phyloP scores from a whole-genome alignment of 2,888 invertebrate genomes.

The Torymus aiolomorphi region DNA sequence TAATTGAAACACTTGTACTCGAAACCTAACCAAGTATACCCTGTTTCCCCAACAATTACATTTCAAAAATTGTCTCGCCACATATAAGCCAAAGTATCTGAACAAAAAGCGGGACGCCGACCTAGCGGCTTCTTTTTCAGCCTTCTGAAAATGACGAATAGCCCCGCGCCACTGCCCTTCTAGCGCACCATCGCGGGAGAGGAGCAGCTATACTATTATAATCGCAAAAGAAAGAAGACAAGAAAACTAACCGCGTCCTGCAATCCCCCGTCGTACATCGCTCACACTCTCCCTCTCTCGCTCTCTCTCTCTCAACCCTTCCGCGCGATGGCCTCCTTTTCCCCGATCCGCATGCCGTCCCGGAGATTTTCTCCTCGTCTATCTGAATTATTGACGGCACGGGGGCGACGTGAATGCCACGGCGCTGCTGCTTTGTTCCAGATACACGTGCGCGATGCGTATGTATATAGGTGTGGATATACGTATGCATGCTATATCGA shows the following conservation, averaged over 20 bases:
- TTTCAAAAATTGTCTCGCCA: too few relatives aligned
- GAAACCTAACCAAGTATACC: too few relatives aligned
- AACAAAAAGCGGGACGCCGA: too few relatives aligned
- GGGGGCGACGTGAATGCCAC: neutral
- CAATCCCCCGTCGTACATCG: constrained; percentile 23
- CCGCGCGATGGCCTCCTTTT: neutral
- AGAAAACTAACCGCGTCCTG: constrained; percentile 45
- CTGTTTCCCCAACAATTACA: too few relatives aligned
- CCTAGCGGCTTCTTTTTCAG: too few relatives aligned
- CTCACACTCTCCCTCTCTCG: constrained; percentile 4
- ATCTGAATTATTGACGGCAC: constrained; percentile 38
- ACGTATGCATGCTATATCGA: too few relatives aligned
- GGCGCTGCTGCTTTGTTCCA: constrained; percentile 34
- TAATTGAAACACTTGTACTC: too few relatives aligned
- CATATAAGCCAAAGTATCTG: too few relatives aligned
- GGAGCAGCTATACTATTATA: neutral
- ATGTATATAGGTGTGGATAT: too few relatives aligned
- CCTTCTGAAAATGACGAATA: too few relatives aligned
- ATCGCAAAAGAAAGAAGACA: neutral
- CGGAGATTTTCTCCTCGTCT: constrained; percentile 5
- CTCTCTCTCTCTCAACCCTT: neutral
- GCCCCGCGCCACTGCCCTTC: too few relatives aligned
- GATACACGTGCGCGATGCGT: neutral
- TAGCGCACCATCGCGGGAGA: neutral
- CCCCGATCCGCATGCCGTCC: neutral